Percentiles rank a stretch among this genome's conserved stretches.
Evolutionary conservation across 2,113 vertebrate species (phyloP).

Genomic region (Pollimyrus isidori): DNA sequence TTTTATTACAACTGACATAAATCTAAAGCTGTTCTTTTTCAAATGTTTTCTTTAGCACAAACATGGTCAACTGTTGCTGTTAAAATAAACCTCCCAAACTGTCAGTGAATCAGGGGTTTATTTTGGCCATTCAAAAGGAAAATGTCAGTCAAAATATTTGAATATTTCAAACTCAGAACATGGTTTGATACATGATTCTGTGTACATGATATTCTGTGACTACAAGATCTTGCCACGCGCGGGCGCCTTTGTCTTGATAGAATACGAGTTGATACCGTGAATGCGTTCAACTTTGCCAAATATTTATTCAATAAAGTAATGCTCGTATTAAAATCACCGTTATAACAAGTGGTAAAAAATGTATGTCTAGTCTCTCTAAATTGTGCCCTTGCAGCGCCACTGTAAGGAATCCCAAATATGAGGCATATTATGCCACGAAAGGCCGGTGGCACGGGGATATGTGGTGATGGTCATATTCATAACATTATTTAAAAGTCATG

Average conservation of each 20-base stretch:
- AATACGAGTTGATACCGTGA: neutral
- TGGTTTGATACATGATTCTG: neutral
- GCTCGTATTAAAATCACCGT: neutral
- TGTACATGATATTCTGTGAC: neutral
- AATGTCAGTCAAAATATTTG: neutral
- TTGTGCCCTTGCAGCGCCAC: neutral
- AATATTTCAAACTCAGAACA: neutral
- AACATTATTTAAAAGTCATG: neutral
- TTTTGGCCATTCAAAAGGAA: neutral
- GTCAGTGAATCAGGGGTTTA: neutral
- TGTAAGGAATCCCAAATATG: neutral
- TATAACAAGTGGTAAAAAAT: neutral
- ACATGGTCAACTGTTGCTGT: neutral
- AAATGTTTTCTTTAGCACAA: neutral
- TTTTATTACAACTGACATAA: neutral
- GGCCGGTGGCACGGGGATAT: neutral
- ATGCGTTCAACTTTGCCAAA: neutral
- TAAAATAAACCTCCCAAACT: neutral
- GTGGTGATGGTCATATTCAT: neutral
- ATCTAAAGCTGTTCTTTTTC: neutral
- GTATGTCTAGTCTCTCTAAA: neutral
- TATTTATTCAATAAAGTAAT: neutral
- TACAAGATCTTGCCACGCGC: neutral
- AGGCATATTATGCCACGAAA: neutral
- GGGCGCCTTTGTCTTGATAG: neutral